phyloP scores from a whole-genome alignment of 30 jellyfish, hydroid and myxozoan genomes.

The Nemopilema nomurai region DNA sequence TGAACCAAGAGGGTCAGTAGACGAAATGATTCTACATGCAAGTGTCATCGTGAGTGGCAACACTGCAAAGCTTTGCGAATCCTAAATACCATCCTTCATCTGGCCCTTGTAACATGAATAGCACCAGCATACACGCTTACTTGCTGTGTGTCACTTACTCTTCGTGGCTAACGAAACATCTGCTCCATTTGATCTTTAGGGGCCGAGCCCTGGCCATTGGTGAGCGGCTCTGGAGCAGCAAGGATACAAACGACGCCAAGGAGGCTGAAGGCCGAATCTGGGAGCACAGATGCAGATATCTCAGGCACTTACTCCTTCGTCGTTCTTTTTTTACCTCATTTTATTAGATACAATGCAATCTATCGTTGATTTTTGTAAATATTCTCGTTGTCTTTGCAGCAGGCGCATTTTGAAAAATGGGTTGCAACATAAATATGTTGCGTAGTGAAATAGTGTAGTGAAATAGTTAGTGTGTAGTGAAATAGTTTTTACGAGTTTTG shows the following conservation, averaged over 20 bases:
- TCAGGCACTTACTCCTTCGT: conserved; percentile 25
- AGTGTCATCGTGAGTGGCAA: no score
- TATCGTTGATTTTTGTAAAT: neutral
- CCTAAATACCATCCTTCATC: no score
- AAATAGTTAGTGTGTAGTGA: no score
- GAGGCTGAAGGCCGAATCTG: conserved; percentile 77
- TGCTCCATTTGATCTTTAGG: conserved; percentile 26
- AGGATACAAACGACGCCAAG: conserved; percentile 55
- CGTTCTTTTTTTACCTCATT: neutral
- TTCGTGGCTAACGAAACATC: no score
- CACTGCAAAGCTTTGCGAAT: no score
- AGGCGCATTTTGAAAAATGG: neutral
- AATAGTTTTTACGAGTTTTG: no score
- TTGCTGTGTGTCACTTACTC: neutral
- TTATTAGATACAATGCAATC: neutral
- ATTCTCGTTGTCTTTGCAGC: neutral
- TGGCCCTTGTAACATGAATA: no score
- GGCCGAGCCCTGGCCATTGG: conserved; percentile 91
- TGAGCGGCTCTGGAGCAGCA: conserved; percentile 86
- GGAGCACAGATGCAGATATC: conserved; percentile 94
- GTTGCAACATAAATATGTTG: no score
- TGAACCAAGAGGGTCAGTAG: no score
- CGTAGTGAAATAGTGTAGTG: no score
- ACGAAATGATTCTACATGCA: no score
- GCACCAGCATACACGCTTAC: neutral